phyloP scores from a whole-genome alignment of 2,888 invertebrate species.

The Ischnura elegans region DNA sequence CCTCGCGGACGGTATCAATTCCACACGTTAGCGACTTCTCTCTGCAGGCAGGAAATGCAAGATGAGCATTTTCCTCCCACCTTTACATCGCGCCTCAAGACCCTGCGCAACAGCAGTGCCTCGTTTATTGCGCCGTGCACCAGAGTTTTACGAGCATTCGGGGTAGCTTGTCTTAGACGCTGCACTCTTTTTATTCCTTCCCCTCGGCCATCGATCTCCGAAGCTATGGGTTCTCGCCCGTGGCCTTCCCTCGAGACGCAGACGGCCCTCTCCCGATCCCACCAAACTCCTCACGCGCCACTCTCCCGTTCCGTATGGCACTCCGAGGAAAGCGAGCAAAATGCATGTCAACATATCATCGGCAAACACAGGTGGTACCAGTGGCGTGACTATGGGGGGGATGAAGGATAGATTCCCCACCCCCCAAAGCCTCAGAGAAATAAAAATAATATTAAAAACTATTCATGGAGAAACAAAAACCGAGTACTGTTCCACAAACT shows the following conservation, averaged over 20 bases:
- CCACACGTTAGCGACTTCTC: neutral
- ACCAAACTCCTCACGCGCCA: neutral
- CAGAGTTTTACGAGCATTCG: neutral
- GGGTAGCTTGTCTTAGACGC: neutral
- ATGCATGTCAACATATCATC: too few relatives aligned
- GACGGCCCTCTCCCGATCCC: neutral
- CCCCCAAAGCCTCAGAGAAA: too few relatives aligned
- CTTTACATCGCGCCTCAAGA: neutral
- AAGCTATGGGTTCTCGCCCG: neutral
- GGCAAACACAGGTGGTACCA: too few relatives aligned
- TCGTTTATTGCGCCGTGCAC: neutral
- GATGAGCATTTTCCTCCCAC: neutral
- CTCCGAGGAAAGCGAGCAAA: too few relatives aligned
- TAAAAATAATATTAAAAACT: too few relatives aligned
- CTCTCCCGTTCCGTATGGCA: too few relatives aligned
- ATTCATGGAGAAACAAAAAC: too few relatives aligned
- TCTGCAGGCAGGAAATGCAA: neutral
- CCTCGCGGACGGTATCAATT: neutral
- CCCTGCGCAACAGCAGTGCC: neutral
- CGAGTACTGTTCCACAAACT: too few relatives aligned
- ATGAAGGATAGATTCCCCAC: too few relatives aligned
- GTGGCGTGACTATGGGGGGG: too few relatives aligned
- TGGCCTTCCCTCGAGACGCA: neutral
- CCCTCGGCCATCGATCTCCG: neutral
- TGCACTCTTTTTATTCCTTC: neutral